Evolutionary conservation across 1,140 invertebrate genomes (phyloP).

Genomic region (Hycleus cichorii): DNA sequence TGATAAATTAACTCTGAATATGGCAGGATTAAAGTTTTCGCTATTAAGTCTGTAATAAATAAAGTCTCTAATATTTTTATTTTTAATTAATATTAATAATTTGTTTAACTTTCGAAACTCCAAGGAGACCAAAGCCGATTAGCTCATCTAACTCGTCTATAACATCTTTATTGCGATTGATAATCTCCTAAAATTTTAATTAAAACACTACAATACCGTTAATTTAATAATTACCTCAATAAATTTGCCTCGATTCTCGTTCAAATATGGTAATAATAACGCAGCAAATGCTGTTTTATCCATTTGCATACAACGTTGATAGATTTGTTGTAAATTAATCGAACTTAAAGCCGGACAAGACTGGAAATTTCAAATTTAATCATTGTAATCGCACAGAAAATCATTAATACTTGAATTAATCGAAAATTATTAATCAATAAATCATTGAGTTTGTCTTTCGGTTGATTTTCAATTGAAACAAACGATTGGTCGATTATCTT

Average conservation of each 20-base stretch:
- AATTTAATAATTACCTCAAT: conserved; percentile 5
- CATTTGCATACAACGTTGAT: conserved; percentile 2
- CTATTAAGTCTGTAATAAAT: no score
- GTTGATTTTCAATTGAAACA: neutral
- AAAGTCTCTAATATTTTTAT: no score
- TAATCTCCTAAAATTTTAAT: neutral
- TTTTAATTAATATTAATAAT: no score
- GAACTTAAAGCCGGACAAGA: conserved; percentile 12
- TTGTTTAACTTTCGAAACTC: neutral
- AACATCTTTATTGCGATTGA: neutral
- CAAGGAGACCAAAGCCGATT: neutral
- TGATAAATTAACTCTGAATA: no score
- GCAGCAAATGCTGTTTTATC: conserved; percentile 8
- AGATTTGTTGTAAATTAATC: conserved; percentile 3
- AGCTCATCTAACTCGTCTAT: neutral
- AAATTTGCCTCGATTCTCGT: neutral
- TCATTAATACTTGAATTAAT: conserved; percentile 3
- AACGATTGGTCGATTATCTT: conserved; percentile 25
- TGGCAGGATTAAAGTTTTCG: no score
- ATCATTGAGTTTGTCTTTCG: neutral
- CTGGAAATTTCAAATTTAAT: neutral
- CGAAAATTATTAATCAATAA: conserved; percentile 7
- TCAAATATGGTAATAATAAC: conserved; percentile 3
- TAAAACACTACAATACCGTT: neutral
- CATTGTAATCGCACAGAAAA: no score